Evolutionary conservation across 2,113 vertebrate species (phyloP).

Genomic region (Forbesichthys papilliferus): DNA sequence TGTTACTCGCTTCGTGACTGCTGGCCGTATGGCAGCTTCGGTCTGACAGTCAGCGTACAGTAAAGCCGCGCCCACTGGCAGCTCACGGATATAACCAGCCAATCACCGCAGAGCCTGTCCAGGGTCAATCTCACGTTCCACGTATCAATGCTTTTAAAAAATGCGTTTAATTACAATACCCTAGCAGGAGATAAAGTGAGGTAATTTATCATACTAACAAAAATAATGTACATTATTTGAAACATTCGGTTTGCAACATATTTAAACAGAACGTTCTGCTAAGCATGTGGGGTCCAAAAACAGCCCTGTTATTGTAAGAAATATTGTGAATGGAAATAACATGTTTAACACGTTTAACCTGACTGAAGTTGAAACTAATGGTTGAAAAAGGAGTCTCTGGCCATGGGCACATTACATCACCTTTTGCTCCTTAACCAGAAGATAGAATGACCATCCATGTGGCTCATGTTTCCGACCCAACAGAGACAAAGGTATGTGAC

Average conservation of each 20-base stretch:
- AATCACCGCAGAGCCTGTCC: conserved; percentile 27
- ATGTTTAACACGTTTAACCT: too few species aligned
- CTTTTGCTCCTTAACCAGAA: background rate
- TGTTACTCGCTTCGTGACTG: background rate
- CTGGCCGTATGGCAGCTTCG: background rate
- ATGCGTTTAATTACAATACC: background rate
- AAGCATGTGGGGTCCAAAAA: too few species aligned
- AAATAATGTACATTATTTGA: too few species aligned
- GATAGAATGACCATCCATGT: background rate
- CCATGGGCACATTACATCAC: background rate
- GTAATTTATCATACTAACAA: too few species aligned
- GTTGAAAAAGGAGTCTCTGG: background rate
- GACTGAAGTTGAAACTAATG: too few species aligned
- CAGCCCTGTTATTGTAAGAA: too few species aligned
- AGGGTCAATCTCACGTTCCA: conserved; percentile 10
- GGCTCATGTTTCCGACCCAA: conserved; percentile 25
- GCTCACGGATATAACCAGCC: conserved; percentile 16
- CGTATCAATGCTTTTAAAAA: conserved; percentile 26
- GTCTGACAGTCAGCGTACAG: conserved; percentile 48
- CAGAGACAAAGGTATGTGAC: background rate
- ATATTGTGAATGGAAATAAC: too few species aligned
- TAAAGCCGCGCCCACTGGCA: conserved; percentile 46
- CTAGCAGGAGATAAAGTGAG: too few species aligned
- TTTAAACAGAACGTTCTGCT: too few species aligned
- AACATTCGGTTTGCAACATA: too few species aligned